A percentile compares a stretch with the other conserved stretches of the same genome.
Evolutionary conservation across 1,140 invertebrate genomes (phyloP).

Genomic region (Fopius arisanus): DNA sequence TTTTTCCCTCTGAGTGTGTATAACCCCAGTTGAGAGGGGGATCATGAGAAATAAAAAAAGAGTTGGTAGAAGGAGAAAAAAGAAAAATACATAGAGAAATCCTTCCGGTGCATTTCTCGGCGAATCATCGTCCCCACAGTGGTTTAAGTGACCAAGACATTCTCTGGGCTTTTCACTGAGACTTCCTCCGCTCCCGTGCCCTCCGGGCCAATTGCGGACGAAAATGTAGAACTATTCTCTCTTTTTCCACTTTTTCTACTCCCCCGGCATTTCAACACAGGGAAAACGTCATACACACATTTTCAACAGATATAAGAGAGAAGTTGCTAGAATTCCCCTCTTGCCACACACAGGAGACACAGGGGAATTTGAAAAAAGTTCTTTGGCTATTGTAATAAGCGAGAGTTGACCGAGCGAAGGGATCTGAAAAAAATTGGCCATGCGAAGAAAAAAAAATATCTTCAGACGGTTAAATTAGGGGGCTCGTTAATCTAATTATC

Average conservation of each 20-base stretch:
- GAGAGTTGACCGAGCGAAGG: neutral
- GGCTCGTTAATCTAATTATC: too few relatives aligned
- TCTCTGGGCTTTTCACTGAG: constrained; percentile 5
- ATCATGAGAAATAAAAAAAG: neutral
- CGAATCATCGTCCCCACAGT: constrained; percentile 18
- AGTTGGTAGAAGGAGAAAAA: neutral
- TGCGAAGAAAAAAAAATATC: neutral
- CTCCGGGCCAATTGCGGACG: neutral
- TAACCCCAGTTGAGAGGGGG: neutral
- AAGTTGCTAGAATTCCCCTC: neutral
- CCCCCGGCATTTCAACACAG: neutral
- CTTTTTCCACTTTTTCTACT: neutral
- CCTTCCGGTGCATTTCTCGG: constrained; percentile 24
- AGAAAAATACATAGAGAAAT: constrained; percentile 2
- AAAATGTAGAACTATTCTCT: neutral
- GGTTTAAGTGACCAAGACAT: constrained; percentile 22
- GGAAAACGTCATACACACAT: neutral
- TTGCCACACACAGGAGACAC: neutral
- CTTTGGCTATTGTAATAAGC: neutral
- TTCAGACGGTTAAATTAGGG: too few relatives aligned
- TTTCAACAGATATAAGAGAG: neutral
- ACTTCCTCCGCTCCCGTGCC: neutral
- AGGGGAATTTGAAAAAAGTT: neutral
- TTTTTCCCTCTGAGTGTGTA: neutral
- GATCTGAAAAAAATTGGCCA: neutral